A percentile compares a stretch with the other conserved stretches of the same genome.
These are phyloP conservation scores for Platalea minor DNA, from an alignment of 2,797 vertebrate genomes.

Conservation along the genomic window DNA sequence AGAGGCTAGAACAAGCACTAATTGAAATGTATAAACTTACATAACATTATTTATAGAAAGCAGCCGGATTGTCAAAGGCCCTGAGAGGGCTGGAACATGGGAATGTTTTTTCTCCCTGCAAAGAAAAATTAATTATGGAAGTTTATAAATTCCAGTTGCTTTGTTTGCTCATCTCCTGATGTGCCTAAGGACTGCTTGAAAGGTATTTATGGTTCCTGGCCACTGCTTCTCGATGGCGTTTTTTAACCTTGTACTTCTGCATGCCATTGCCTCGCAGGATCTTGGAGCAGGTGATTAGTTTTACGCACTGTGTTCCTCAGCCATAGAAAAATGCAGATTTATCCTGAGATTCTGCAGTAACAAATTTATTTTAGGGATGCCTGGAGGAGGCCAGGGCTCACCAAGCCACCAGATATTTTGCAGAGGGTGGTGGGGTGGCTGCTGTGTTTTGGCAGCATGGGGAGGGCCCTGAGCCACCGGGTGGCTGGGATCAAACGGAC, in stretches of 20 bases:
- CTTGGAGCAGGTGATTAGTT: not conserved
- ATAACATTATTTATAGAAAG: conserved; percentile 55
- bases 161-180: not conserved
- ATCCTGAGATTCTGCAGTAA: not conserved
- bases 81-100: conserved; percentile 2
- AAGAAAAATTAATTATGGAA: conserved; percentile 38
- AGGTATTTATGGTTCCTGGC: conserved; percentile 25
- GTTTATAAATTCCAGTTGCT: conserved; percentile 54
- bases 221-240: not conserved
- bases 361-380: not conserved
- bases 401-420: not conserved
- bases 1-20: conserved; percentile 15
- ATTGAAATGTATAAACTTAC: conserved; percentile 46
- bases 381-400: not conserved
- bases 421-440: not conserved
- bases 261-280: not conserved
- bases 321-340: not conserved
- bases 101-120: conserved; percentile 24
- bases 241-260: not conserved
- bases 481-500: not conserved
- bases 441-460: not conserved
- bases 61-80: conserved; percentile 22
- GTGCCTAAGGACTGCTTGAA: conserved; percentile 12
- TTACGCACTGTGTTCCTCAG: accelerated
- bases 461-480: not conserved